Percentiles rank a stretch among this genome's conserved stretches.
Conservation (phyloP, 2,797 vertebrate genomes). For the Falco cherrug region DNA sequence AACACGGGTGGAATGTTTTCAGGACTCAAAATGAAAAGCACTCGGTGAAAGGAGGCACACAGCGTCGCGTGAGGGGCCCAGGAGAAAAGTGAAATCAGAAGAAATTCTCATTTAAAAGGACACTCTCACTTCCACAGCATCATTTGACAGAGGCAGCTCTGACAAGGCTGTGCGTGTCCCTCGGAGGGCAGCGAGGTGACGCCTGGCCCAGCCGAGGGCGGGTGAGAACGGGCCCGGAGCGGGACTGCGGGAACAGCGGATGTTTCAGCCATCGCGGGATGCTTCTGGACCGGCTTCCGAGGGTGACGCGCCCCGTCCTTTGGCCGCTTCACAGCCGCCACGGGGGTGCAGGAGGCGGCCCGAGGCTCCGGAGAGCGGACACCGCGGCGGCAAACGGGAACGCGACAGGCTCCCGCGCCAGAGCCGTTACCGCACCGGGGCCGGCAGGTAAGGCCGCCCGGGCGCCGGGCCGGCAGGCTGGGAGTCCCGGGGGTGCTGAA, state of each 20-base stretch:
- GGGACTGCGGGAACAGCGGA: fast-evolving
- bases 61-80: fast-evolving
- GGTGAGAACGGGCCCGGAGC: fast-evolving
- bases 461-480: too few relatives aligned
- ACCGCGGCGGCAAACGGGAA: too few relatives aligned
- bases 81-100: not conserved
- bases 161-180: fast-evolving
- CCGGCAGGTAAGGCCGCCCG: too few relatives aligned
- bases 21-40: not conserved
- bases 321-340: too few relatives aligned
- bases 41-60: not conserved
- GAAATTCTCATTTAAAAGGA: not conserved
- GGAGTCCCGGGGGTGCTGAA: too few relatives aligned
- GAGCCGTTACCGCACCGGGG: too few relatives aligned
- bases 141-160: not conserved
- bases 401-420: too few relatives aligned
- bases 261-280: not conserved
- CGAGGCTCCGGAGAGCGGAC: too few relatives aligned
- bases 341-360: too few relatives aligned
- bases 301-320: not conserved
- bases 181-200: not conserved
- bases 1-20: fast-evolving
- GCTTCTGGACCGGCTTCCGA: fast-evolving
- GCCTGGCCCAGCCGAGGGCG: fast-evolving
- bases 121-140: fast-evolving